phyloP scores from a whole-genome alignment of 2,797 vertebrate genomes.

The Glyptemys insculpta region DNA sequence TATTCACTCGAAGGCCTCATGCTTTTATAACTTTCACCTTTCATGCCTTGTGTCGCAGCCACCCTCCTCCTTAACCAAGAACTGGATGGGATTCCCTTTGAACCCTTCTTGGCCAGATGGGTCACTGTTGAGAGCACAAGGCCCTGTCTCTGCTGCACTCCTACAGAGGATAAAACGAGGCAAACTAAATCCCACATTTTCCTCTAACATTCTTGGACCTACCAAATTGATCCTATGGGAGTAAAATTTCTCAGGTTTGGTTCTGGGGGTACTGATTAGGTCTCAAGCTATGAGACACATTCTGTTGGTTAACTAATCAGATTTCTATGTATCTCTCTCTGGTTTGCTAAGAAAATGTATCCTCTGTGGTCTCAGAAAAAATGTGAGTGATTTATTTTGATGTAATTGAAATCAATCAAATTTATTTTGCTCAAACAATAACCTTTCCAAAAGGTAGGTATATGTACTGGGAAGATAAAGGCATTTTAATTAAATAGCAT shows the following conservation, averaged over 20 bases:
- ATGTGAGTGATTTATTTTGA: constrained; percentile 16
- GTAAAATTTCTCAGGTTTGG: not conserved
- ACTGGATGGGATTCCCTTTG: not conserved
- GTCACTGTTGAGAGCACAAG: not conserved
- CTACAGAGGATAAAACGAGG: not conserved
- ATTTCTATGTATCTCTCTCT: fast-evolving
- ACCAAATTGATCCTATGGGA: not conserved
- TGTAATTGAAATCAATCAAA: not conserved
- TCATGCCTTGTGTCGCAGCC: not conserved
- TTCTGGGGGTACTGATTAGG: not conserved
- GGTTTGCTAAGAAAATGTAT: not conserved
- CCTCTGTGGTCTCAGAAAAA: constrained; percentile 49
- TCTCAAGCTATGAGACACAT: not conserved
- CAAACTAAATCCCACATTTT: not conserved
- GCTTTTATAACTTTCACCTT: not conserved
- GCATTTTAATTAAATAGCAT: constrained; percentile 23
- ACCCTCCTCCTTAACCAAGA: not conserved
- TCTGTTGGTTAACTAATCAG: not conserved
- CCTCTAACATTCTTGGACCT: not conserved
- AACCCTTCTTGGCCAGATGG: not conserved
- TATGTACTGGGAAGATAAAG: not conserved
- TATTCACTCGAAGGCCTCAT: constrained; percentile 49
- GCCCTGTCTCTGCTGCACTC: not conserved
- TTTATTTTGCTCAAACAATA: constrained; percentile 19
- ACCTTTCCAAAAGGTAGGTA: not conserved